phyloP scores from a whole-genome alignment of 1,140 invertebrate species.

The Venustaconcha ellipsiformis region DNA sequence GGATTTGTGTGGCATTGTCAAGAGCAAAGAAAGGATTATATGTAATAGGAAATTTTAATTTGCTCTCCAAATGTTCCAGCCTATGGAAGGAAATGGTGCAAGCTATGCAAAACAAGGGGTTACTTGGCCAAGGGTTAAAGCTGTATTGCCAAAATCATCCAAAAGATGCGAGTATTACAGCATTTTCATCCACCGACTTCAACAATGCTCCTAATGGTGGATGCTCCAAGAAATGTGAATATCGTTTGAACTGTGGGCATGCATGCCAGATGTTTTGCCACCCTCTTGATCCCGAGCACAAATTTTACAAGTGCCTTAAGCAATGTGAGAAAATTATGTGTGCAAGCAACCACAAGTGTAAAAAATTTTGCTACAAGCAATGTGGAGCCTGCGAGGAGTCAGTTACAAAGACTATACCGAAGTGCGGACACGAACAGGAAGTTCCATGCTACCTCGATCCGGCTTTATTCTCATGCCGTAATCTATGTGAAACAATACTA shows the following conservation, averaged over 20 bases:
- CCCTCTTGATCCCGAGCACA: constrained; percentile 55
- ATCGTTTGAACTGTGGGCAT: constrained; percentile 64
- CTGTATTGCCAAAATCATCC: constrained; percentile 70
- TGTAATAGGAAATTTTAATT: constrained; percentile 78
- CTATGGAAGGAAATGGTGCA: constrained; percentile 68
- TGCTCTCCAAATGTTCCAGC: constrained; percentile 66
- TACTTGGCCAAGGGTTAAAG: constrained; percentile 52
- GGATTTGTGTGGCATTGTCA: constrained; percentile 87
- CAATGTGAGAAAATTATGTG: constrained; percentile 55
- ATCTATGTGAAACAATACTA: constrained; percentile 37
- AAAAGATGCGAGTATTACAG: constrained; percentile 41
- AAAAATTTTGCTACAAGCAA: constrained; percentile 43
- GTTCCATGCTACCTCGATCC: constrained; percentile 39
- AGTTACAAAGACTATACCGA: constrained; percentile 36
- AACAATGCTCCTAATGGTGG: constrained; percentile 67
- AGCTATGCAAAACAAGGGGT: constrained; percentile 35
- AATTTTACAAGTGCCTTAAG: constrained; percentile 58
- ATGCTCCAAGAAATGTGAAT: constrained; percentile 62
- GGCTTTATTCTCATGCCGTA: constrained; percentile 16
- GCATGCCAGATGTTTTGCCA: constrained; percentile 61
- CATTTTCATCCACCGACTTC: constrained; percentile 59
- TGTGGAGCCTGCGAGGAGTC: constrained; percentile 47
- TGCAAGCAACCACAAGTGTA: constrained; percentile 47
- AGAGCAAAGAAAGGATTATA: constrained; percentile 81
- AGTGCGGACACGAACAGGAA: constrained; percentile 37